Conservation (phyloP, 35 echinoderm and acorn worm species). For the Diadema setosum region DNA sequence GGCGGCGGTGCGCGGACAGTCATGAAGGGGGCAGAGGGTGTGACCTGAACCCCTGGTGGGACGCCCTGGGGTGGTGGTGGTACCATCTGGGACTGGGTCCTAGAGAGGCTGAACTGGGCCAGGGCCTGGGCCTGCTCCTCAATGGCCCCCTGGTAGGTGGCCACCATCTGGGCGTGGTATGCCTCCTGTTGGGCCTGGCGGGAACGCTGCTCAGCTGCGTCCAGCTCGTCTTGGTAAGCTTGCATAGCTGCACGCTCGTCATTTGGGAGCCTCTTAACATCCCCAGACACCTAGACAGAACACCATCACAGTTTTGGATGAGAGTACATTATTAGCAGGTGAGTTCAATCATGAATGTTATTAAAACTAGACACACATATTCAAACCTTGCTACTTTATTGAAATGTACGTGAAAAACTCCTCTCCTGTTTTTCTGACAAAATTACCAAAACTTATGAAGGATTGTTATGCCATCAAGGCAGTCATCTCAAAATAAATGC, state of each 20-base stretch:
- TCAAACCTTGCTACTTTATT: no score
- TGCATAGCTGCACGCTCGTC: constrained; percentile 19
- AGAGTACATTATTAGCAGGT: no score
- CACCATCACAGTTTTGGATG: no score
- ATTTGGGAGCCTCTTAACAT: background rate
- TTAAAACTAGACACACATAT: no score
- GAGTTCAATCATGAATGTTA: no score
- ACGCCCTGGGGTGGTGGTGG: background rate
- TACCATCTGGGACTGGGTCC: background rate
- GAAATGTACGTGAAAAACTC: no score
- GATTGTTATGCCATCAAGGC: no score
- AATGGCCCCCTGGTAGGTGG: background rate
- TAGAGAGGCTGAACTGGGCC: background rate
- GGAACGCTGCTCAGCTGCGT: background rate
- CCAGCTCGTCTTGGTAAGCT: constrained; percentile 62
- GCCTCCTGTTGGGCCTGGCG: background rate
- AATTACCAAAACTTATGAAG: no score
- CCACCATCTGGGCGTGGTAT: background rate
- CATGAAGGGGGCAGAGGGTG: background rate
- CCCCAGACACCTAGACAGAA: background rate
- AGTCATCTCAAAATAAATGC: no score
- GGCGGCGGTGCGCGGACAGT: background rate
- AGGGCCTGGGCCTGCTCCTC: constrained; percentile 2
- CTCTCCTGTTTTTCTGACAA: no score
- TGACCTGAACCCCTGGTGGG: background rate